Base-by-base conservation (phyloP, 2,888 invertebrate species). In the Bombylius major region DNA sequence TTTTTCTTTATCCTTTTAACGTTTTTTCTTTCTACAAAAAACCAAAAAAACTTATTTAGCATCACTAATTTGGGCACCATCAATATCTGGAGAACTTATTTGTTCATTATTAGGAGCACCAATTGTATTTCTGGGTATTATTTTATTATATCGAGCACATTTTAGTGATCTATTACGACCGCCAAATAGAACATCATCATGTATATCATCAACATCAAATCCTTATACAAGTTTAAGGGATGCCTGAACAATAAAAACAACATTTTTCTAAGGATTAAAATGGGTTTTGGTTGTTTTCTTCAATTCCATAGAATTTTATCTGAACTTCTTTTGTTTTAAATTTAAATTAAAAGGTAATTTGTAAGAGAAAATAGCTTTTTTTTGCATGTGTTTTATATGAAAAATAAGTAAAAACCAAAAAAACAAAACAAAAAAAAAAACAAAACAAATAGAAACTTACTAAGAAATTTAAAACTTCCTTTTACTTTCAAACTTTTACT, bases 21-120 rank as follows among this genome's bases (percentile, higher is more conserved):
- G 1, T 13, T 11, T 44, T 13, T 13, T 44, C 3, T 44, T n/a
- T 44, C 11, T 44, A n/a, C 44, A 13, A 9, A 44, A 44, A 44
- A n/a, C n/a, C n/a, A 11, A 5, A 45, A 45, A 45, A 11, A 5
- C 3, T 14, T 9, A n/a, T 44, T 9, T 61, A 79, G 79, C 76
- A 62, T 67, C 70, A 55, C 67, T 79, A 56, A 63, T 72, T 33
- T 81, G 79, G 79, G 71, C 77, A 55, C 81, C 81, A n/a, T 75
- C 77, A 14, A 72, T 81, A 54, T 78, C 79, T 6, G 81, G 81
- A n/a, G 82, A 81, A 65, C 66, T 81, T 32, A 78, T 82, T 56
- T 81, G 81, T 65, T 78, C 80, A 1, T 68, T 80, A 34, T 68
- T 81, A 32, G 81, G 81, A 56, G 72, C 81, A 56, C 80, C 81